Evolutionary conservation across 1,140 invertebrate species (phyloP).

Genomic region (Cydia splendana): DNA sequence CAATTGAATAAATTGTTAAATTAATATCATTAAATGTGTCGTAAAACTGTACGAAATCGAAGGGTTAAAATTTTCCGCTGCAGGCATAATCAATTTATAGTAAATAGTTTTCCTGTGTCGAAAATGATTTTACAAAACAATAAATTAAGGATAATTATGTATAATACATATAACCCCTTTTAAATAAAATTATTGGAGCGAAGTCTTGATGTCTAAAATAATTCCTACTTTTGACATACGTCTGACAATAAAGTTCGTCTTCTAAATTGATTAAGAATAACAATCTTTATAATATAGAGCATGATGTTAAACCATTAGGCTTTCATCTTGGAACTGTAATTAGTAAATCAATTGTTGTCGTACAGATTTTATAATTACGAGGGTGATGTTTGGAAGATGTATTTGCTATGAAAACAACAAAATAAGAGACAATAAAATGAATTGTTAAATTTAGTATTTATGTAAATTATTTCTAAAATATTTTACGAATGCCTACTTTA

Average conservation of each 20-base stretch:
- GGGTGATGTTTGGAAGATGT: not conserved
- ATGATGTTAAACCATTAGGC: not conserved
- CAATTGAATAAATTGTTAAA: not conserved
- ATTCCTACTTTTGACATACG: not conserved
- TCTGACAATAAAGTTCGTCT: slow-evolving; percentile 6
- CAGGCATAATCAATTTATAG: not conserved
- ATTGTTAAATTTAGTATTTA: slow-evolving; percentile 11
- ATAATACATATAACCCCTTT: not conserved
- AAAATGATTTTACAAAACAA: not conserved
- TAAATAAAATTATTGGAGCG: not conserved
- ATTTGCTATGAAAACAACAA: slow-evolving; percentile 15
- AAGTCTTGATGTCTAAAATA: not conserved
- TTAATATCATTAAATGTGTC: not conserved
- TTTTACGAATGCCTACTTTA: slow-evolving; percentile 19
- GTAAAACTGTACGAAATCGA: not conserved
- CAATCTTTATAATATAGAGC: not conserved
- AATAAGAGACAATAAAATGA: slow-evolving; percentile 14
- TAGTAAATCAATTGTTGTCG: slow-evolving; percentile 22
- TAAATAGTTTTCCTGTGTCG: not conserved
- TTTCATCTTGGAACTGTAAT: not conserved
- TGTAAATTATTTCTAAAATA: slow-evolving; percentile 27
- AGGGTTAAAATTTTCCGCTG: not conserved
- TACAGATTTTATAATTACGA: slow-evolving; percentile 27
- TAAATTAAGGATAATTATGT: not conserved
- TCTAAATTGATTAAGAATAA: not conserved